A percentile compares a stretch with the other conserved stretches of the same genome.
phyloP scores from a whole-genome alignment of 2,797 vertebrate species.

The Spizella passerina region DNA sequence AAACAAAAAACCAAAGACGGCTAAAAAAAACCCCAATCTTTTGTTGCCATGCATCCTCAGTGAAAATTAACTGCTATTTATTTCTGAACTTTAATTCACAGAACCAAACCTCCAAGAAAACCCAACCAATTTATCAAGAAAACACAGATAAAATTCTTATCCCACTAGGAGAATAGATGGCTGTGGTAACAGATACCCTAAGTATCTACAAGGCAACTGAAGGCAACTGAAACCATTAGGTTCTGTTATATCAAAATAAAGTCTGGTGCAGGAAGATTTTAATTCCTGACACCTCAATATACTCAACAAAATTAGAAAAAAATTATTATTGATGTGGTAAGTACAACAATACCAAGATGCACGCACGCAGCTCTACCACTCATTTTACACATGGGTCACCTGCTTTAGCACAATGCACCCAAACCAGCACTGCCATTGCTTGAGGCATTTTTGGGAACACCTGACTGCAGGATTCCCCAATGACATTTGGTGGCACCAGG shows the following conservation, averaged over 20 bases:
- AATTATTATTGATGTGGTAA: background rate
- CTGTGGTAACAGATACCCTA: background rate
- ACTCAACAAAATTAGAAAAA: background rate
- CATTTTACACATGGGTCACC: accelerated
- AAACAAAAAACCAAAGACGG: background rate
- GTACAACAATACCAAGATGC: background rate
- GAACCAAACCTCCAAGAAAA: background rate
- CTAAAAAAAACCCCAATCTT: background rate
- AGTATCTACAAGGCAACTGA: background rate
- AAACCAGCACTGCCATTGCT: background rate
- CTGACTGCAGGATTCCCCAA: background rate
- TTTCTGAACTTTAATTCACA: background rate
- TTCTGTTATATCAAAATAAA: background rate
- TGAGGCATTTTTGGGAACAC: accelerated
- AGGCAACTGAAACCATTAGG: background rate
- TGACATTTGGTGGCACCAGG: accelerated
- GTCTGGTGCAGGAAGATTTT: background rate
- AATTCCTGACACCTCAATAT: background rate
- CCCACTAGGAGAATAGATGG: background rate
- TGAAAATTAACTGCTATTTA: background rate
- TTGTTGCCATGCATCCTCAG: background rate
- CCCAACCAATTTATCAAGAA: background rate
- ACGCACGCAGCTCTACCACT: too few species aligned
- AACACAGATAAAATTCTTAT: background rate
- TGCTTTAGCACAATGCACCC: background rate